Base-by-base conservation (phyloP, 2,888 invertebrate species). In the Caenorhabditis sinica region DNA sequence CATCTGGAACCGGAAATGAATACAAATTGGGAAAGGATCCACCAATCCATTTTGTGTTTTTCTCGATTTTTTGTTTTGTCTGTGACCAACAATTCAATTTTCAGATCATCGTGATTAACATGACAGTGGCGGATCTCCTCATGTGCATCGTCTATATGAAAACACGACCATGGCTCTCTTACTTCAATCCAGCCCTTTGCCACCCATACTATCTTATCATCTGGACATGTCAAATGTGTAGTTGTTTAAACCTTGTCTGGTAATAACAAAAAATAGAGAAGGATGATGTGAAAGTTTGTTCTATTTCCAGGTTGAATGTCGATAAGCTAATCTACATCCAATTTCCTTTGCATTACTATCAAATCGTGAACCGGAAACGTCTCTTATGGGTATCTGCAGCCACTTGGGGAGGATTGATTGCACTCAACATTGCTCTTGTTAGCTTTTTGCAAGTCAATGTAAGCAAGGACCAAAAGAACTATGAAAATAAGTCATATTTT, bases 61-160 rank as follows among this genome's bases (percentile, higher is more conserved):
- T n/a, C 20, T 49, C n/a, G n/a, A n/a, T n/a, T n/a, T 49, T 49
- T 49, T 49, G n/a, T 20, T 5, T 49, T 49, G 4, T n/a, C 5
- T n/a, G 49, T 17, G 49, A 20, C n/a, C n/a, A 43, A 0, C 30
- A 71, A 43, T 60, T 49, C 23, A 63, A 20, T 72, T 61, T 82
- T 23, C 66, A 91, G 92, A 91, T 92, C 40, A 89, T 92, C 72
- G 92, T 92, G 8, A 92, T 92, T 45, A 92, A 92, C 88, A 92
- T 92, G 92, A 92, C 92, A n/a, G 83, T 90, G 17, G 91, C 92
- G 5, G 92, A 92, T 83, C 83, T 92, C 20, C 63, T 92, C 49
- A 89, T 91, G 76, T 92, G 92, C 66, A 82, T 90, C 6, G 87
- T 92, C 60, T 92, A 92, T 82, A 90, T 92, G 90, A 73, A 89